Evolutionary conservation across 2,888 invertebrate species (phyloP).

Genomic region (Lymantria dispar): DNA sequence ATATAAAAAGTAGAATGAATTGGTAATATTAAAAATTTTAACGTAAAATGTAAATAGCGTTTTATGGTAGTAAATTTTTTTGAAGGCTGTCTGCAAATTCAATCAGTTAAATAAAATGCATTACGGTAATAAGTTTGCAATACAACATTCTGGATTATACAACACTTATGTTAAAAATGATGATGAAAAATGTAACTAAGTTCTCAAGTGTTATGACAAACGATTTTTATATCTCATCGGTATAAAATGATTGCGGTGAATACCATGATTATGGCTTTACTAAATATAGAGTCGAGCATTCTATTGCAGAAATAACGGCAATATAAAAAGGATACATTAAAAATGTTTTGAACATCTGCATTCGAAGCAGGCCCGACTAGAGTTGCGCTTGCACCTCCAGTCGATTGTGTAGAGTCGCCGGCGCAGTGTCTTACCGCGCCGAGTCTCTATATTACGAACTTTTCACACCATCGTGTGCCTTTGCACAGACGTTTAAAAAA

Average conservation of each 20-base stretch:
- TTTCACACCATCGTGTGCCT: constrained; percentile 44
- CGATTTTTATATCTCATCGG: neutral
- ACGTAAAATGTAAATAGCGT: neutral
- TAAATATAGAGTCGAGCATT: neutral
- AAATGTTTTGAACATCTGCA: constrained; percentile 57
- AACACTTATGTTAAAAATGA: too few relatives aligned
- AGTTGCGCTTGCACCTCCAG: constrained; percentile 73
- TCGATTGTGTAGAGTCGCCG: constrained; percentile 67
- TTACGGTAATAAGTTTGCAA: too few relatives aligned
- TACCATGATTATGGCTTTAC: too few relatives aligned
- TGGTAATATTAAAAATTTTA: neutral
- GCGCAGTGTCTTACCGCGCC: constrained; percentile 53
- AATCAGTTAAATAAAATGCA: too few relatives aligned
- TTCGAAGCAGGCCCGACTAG: constrained; percentile 50
- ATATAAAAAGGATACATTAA: constrained; percentile 3
- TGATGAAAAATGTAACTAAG: neutral
- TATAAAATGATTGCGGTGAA: too few relatives aligned
- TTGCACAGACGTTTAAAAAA: constrained; percentile 30
- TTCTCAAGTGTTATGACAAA: neutral
- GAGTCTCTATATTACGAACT: constrained; percentile 56
- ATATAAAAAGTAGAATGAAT: too few relatives aligned
- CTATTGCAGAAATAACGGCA: neutral
- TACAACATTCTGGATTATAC: too few relatives aligned
- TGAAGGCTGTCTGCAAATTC: too few relatives aligned
- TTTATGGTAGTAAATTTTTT: too few relatives aligned